Evolutionary conservation across 2,888 invertebrate species (phyloP).

Genomic region (Plemyria rubiginata): DNA sequence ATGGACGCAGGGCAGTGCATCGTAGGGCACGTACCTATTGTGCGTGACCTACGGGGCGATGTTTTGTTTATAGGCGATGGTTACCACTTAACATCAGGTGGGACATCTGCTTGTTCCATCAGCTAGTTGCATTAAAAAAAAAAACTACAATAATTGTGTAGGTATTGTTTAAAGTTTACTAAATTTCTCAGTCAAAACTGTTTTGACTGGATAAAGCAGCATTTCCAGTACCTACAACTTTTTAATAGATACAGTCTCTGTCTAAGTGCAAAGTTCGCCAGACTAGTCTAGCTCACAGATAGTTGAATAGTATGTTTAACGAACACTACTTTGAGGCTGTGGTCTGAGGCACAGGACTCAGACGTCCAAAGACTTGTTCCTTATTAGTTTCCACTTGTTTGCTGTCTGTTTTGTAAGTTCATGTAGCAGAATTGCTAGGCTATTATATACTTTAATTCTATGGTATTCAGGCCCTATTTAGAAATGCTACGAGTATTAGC

Average conservation of each 20-base stretch:
- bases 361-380: conserved; percentile 31
- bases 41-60: too few species aligned
- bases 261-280: conserved; percentile 30
- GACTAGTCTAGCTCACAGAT: conserved; percentile 10
- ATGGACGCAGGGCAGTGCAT: too few species aligned
- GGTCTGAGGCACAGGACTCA: conserved; percentile 28
- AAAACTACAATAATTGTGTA: too few species aligned
- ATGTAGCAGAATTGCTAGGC: not conserved
- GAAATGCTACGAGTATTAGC: too few species aligned
- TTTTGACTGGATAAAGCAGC: not conserved
- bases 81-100: too few species aligned
- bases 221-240: conserved; percentile 23
- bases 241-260: conserved; percentile 22
- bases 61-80: too few species aligned
- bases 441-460: too few species aligned
- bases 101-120: too few species aligned
- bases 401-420: conserved; percentile 8
- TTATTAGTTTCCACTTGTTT: conserved; percentile 40
- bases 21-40: too few species aligned
- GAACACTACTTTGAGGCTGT: conserved; percentile 1
- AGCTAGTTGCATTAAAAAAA: too few species aligned
- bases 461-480: too few species aligned
- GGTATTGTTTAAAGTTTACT: not conserved
- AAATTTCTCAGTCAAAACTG: not conserved
- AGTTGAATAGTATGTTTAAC: conserved; percentile 9